Evolutionary conservation across 2,888 invertebrate genomes (phyloP), one percentile per base, ranked within the genome.

Genomic region (Cataglyphis albicans): DNA sequence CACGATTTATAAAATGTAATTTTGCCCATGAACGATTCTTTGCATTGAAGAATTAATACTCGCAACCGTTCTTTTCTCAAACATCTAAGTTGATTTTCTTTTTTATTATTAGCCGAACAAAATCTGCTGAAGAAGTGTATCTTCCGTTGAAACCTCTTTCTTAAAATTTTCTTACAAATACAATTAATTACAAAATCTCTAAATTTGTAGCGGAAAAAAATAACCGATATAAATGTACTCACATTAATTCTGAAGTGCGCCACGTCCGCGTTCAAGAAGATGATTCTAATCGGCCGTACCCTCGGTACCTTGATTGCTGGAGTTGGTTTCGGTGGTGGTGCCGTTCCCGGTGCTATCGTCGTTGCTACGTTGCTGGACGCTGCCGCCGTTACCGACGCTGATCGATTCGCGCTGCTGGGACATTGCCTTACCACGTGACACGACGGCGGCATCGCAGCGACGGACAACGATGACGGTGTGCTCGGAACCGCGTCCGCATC

Each of bases 391-490:
- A 85, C 84, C 84, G 86, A 84, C 87, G 86, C 86, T 89, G 88
- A 91, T 92, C 91, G 87, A 89, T 81, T 88, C 89, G 84, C 75
- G 75, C 70, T 70, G 74, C 81, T 76, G 83, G 82, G 83, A 76
- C 75, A 65, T 81, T 82, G 86, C 64, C 76, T 75, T 84, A 83
- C 87, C 84, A 88, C 82, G 84, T 80, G 68, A 82, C 80, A 84
- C 84, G 82, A 86, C 87, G 83, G 48, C 63, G 85, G 82, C 85
- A 89, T 87, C 89, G 83, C 57, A 59, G 57, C 84, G 84, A 81
- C 84, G 82, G 82, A 84, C 82, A 82, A 38, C 38, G 21, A 81
- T 63, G 73, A 75, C 76, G 84, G 70, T 78, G 67, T 85, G 82
- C 85, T 84, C 81, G 83, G 81, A 81, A 82, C 83, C 73, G 70